A percentile compares a stretch with the other conserved stretches of the same genome.
Evolutionary conservation across 2,113 vertebrate species (phyloP).

Genomic region (Gasterosteus aculeatus): DNA sequence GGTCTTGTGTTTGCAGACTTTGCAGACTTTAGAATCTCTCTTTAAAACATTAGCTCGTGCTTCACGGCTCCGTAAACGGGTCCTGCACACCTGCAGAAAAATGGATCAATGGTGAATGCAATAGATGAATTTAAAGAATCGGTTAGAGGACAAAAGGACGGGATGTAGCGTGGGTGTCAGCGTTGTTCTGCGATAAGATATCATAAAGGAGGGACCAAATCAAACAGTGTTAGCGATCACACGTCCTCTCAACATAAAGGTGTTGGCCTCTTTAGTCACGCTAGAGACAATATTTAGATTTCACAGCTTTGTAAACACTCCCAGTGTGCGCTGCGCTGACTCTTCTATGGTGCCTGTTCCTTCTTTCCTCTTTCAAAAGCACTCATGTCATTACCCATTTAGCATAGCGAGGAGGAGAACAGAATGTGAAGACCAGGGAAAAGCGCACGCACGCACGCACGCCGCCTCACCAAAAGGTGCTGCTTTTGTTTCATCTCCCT

Average conservation of each 20-base stretch:
- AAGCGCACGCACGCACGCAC: slow-evolving; percentile 33
- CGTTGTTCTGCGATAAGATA: slow-evolving; percentile 69
- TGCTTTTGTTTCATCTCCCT: slow-evolving; percentile 90
- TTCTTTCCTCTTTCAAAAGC: slow-evolving; percentile 35
- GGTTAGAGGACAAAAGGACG: slow-evolving; percentile 56
- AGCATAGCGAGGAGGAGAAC: slow-evolving; percentile 63
- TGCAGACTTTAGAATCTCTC: slow-evolving; percentile 46
- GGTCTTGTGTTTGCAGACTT: slow-evolving; percentile 55
- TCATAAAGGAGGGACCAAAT: slow-evolving; percentile 67
- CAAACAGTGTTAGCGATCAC: slow-evolving; percentile 65
- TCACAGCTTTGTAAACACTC: slow-evolving; percentile 64
- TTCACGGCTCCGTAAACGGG: slow-evolving; percentile 35
- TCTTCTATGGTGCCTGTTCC: slow-evolving; percentile 39
- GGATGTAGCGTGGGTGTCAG: slow-evolving; percentile 61
- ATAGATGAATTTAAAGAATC: slow-evolving; percentile 56
- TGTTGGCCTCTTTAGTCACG: slow-evolving; percentile 75
- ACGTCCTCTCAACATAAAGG: slow-evolving; percentile 61
- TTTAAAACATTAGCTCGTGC: slow-evolving; percentile 50
- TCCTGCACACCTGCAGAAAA: slow-evolving; percentile 14
- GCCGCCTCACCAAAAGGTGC: slow-evolving; percentile 65
- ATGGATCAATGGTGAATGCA: slow-evolving; percentile 48
- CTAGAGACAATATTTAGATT: slow-evolving; percentile 80
- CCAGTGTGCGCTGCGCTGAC: slow-evolving; percentile 36
- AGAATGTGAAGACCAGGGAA: slow-evolving; percentile 71
- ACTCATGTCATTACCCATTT: slow-evolving; percentile 79